phyloP scores from a whole-genome alignment of 1,140 invertebrate species.

The Phymastichus coffea region DNA sequence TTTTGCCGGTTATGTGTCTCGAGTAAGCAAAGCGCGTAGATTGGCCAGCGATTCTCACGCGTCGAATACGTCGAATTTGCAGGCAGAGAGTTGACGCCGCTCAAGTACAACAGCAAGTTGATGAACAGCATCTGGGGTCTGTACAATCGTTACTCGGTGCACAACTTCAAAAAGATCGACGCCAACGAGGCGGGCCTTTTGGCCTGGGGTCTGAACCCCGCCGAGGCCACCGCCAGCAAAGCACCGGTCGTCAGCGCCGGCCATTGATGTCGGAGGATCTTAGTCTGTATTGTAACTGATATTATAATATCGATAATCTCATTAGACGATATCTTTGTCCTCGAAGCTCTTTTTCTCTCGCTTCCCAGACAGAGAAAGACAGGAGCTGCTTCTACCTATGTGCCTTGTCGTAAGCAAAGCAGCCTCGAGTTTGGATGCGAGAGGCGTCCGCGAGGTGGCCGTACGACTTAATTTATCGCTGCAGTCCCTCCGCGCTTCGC shows the following conservation, averaged over 20 bases:
- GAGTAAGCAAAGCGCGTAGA: background rate
- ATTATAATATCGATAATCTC: no score
- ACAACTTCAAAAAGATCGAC: conserved; percentile 80
- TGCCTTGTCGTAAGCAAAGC: no score
- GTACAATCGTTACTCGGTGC: conserved; percentile 82
- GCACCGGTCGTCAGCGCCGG: background rate
- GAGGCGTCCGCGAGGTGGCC: no score
- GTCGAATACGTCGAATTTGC: conserved; percentile 17
- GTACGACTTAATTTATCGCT: no score
- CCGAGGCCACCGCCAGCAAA: background rate
- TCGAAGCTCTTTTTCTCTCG: no score
- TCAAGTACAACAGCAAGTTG: conserved; percentile 80
- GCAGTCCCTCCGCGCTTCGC: no score
- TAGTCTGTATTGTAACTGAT: no score
- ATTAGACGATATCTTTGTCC: no score
- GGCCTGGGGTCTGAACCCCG: conserved; percentile 1
- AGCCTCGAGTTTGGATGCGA: no score
- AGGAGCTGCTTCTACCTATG: no score
- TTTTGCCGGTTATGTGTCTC: background rate
- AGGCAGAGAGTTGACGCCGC: conserved; percentile 60
- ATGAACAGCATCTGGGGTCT: conserved; percentile 90
- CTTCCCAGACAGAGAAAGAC: no score
- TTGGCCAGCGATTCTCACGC: background rate
- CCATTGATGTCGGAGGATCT: background rate
- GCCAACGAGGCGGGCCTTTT: conserved; percentile 42